A percentile compares a stretch with the other conserved stretches of the same genome.
Evolutionary conservation across 92 coral and sea anemone genomes (phyloP).

Genomic region (Nematostella vectensis): DNA sequence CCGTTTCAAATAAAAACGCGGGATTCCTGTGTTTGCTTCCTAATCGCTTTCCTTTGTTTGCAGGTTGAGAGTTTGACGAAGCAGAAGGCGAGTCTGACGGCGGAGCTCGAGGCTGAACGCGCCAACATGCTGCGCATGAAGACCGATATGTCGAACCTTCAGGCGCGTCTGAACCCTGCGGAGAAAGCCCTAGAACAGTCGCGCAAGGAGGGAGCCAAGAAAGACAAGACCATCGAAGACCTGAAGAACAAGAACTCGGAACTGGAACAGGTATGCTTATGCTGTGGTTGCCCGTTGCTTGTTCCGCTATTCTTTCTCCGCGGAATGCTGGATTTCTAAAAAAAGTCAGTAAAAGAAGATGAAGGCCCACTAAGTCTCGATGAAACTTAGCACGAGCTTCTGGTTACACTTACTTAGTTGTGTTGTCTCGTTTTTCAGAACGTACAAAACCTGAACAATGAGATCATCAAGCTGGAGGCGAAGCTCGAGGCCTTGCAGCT

Average conservation of each 20-base stretch:
- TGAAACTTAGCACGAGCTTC: no score
- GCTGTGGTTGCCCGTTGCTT: no score
- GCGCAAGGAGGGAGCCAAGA: constrained; percentile 46
- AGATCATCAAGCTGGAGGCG: constrained; percentile 24
- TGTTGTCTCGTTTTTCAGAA: no score
- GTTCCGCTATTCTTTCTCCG: no score
- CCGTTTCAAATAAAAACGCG: no score
- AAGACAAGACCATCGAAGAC: constrained; percentile 55
- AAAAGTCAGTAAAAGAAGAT: no score
- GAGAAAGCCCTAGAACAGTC: constrained; percentile 53
- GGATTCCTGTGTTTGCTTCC: no score
- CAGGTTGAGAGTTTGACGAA: constrained; percentile 30
- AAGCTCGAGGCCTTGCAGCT: constrained; percentile 35
- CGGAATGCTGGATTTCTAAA: no score
- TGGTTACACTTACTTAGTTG: no score
- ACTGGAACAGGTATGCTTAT: constrained; percentile 32
- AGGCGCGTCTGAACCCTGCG: constrained; percentile 33
- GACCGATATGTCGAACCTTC: constrained; percentile 40
- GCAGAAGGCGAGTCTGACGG: constrained; percentile 43
- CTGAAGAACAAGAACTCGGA: constrained; percentile 44
- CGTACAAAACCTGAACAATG: constrained; percentile 35
- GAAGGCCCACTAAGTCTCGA: no score
- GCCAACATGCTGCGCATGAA: constrained; percentile 36
- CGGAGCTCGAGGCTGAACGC: constrained; percentile 70
- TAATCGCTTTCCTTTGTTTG: constrained; percentile 32